Percentiles rank a stretch among this genome's conserved stretches.
phyloP scores from a whole-genome alignment of 1,140 invertebrate species.

The Pseudachorutes palmiensis region DNA sequence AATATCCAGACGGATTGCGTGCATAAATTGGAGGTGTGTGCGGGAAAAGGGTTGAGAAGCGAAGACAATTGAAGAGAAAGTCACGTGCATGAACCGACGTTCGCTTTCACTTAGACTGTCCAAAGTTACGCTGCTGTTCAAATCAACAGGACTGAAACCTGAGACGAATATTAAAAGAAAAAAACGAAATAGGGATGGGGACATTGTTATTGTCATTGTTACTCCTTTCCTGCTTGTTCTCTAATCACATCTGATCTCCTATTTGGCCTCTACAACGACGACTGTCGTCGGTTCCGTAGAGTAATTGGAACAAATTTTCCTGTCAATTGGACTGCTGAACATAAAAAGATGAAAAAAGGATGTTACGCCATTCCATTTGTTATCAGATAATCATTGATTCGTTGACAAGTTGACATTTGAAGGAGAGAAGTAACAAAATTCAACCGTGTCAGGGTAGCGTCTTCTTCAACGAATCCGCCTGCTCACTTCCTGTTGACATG shows the following conservation, averaged over 20 bases:
- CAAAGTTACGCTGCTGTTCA: not conserved
- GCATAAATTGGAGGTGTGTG: slow-evolving; percentile 9
- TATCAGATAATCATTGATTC: too few species aligned
- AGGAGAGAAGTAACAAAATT: too few species aligned
- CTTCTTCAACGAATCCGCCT: too few species aligned
- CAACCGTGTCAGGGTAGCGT: too few species aligned
- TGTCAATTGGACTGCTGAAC: not conserved
- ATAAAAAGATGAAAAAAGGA: not conserved
- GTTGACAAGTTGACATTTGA: too few species aligned
- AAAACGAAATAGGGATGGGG: not conserved
- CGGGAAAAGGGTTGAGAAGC: slow-evolving; percentile 1
- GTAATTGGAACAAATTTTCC: slow-evolving; percentile 7
- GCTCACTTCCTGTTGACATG: too few species aligned
- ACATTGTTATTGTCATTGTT: slow-evolving; percentile 8
- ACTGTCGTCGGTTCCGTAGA: too few species aligned
- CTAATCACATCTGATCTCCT: not conserved
- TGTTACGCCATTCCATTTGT: too few species aligned
- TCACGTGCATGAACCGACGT: not conserved
- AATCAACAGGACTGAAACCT: slow-evolving; percentile 3
- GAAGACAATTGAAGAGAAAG: slow-evolving; percentile 8
- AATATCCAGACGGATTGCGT: not conserved
- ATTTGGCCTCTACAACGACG: too few species aligned
- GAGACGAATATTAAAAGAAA: slow-evolving; percentile 1
- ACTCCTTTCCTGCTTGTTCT: not conserved
- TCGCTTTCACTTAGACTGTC: slow-evolving; percentile 7